These are phyloP conservation scores for Columba janthina DNA, from an alignment of 2,113 vertebrate species.

Conservation along the genomic window DNA sequence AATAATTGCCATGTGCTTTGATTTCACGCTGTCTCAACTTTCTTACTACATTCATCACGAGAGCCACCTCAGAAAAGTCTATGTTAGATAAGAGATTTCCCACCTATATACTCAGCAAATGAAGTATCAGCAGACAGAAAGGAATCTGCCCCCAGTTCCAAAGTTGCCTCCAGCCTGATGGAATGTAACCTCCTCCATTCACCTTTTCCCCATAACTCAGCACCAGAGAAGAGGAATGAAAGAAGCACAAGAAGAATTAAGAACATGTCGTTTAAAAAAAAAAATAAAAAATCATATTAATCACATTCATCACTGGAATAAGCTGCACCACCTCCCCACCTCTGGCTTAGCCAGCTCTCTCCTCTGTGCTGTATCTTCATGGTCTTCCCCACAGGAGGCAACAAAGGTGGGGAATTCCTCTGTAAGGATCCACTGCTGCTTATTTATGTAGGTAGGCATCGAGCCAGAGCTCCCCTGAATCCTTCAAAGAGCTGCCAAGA, in stretches of 20 bases:
- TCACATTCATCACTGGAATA: constrained; percentile 30
- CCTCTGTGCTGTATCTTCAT: constrained; percentile 15
- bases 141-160: neutral
- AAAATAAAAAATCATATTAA: neutral
- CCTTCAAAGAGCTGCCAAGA: constrained; percentile 79
- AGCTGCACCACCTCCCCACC: neutral
- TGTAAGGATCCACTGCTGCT: neutral
- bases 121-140: neutral
- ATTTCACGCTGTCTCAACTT: neutral
- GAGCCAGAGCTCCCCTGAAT: constrained; percentile 84
- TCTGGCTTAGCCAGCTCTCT: constrained; percentile 15
- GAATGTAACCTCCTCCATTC: neutral
- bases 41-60: neutral
- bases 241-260: constrained; percentile 42
- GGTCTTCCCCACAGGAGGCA: constrained; percentile 17
- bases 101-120: neutral
- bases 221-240: constrained; percentile 20
- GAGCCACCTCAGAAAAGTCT: neutral
- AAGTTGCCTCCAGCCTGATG: neutral
- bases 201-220: neutral
- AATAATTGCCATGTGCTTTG: neutral
- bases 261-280: neutral
- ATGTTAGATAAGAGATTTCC: neutral
- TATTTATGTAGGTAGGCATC: constrained; percentile 84
- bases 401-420: neutral